Conservation (phyloP, 2,113 vertebrate genomes). For the Elanus axillaris region DNA sequence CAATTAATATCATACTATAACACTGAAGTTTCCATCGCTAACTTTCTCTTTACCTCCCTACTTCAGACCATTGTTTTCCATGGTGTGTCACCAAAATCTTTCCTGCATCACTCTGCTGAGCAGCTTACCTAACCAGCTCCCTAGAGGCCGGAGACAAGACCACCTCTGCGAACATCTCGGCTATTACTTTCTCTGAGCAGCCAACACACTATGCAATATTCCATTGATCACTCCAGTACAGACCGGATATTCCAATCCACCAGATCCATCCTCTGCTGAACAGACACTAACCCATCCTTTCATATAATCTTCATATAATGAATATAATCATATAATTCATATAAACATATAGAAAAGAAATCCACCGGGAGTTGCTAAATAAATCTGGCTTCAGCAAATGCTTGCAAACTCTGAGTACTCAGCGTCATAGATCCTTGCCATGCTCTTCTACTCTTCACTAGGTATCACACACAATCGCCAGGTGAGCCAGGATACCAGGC, state of each 20-base stretch:
- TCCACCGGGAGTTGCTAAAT: neutral
- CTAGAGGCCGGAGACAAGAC: neutral
- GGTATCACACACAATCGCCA: neutral
- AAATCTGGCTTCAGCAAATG: neutral
- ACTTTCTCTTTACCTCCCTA: neutral
- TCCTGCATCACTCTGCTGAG: neutral
- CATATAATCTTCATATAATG: too few relatives aligned
- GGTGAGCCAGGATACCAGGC: neutral
- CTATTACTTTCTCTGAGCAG: neutral
- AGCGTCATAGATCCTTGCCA: neutral
- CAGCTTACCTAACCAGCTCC: neutral
- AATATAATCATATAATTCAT: neutral
- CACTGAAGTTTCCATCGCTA: neutral
- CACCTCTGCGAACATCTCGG: neutral
- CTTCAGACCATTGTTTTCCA: neutral
- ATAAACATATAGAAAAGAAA: neutral
- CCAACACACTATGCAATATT: neutral
- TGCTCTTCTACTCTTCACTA: neutral
- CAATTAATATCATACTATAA: neutral
- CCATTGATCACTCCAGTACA: neutral
- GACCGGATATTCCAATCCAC: neutral
- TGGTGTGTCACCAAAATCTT: neutral
- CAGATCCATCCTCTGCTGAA: neutral
- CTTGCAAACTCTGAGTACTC: neutral
- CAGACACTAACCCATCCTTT: neutral